phyloP scores from a whole-genome alignment of 2,113 vertebrate species.

The Rhegmatorhina hoffmannsi region DNA sequence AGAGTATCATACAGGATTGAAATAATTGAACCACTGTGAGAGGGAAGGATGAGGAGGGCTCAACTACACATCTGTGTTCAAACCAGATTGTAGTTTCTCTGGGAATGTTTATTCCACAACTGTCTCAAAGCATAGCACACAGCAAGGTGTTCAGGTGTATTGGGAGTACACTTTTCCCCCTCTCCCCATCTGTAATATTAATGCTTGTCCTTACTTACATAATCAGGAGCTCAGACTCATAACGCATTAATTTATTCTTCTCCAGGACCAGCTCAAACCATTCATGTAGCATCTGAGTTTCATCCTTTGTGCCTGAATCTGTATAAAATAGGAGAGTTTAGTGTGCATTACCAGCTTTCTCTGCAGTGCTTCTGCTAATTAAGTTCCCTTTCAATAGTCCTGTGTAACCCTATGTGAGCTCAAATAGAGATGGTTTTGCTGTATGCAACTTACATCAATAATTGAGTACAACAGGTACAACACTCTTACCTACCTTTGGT shows the following conservation, averaged over 20 bases:
- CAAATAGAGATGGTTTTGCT: background rate
- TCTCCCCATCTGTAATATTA: background rate
- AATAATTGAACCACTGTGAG: background rate
- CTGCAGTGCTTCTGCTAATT: background rate
- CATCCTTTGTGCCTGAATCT: constrained; percentile 81
- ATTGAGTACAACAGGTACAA: background rate
- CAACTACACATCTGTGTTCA: background rate
- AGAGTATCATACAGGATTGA: background rate
- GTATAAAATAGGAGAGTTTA: constrained; percentile 71
- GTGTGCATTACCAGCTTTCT: constrained; percentile 46
- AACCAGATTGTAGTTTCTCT: background rate
- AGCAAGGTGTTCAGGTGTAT: background rate
- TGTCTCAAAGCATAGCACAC: background rate
- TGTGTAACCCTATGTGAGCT: background rate
- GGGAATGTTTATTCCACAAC: background rate
- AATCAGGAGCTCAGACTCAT: constrained; percentile 89
- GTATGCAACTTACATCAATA: background rate
- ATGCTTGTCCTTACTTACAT: constrained; percentile 75
- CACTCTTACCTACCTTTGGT: background rate
- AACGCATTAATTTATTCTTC: constrained; percentile 91
- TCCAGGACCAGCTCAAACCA: constrained; percentile 94
- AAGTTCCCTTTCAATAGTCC: background rate
- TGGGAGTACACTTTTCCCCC: background rate
- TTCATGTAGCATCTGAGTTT: constrained; percentile 85
- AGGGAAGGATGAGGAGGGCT: background rate